Evolutionary conservation across 1,140 invertebrate species (phyloP).

Genomic region (Ganaspis sp.): DNA sequence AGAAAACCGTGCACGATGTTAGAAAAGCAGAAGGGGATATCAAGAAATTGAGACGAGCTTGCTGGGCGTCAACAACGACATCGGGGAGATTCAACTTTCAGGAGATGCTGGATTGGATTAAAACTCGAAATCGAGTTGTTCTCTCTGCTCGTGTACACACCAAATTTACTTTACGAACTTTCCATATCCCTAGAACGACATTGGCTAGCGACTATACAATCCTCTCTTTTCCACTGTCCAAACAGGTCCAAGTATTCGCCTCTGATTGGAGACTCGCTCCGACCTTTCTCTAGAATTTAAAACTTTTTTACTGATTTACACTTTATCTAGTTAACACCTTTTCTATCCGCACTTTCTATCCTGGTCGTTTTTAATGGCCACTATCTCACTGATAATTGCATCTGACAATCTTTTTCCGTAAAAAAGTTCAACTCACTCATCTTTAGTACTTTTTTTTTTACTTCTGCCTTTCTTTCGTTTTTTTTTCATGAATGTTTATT

Average conservation of each 20-base stretch:
- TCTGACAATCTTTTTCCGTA: background rate
- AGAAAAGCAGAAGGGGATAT: slow-evolving; percentile 38
- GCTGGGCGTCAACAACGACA: slow-evolving; percentile 50
- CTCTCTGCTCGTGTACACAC: slow-evolving; percentile 48
- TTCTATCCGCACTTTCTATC: background rate
- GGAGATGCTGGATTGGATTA: slow-evolving; percentile 64
- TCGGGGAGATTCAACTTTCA: slow-evolving; percentile 34
- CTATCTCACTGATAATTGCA: background rate
- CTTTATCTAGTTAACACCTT: slow-evolving; percentile 5
- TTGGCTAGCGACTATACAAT: slow-evolving; percentile 38
- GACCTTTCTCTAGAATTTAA: slow-evolving; percentile 12
- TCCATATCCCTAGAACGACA: slow-evolving; percentile 56
- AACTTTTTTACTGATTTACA: background rate
- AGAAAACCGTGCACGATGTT: background rate
- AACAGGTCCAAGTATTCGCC: slow-evolving; percentile 30
- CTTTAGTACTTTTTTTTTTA: no score
- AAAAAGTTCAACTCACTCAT: no score
- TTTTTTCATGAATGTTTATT: no score
- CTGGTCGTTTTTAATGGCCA: background rate
- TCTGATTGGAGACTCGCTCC: background rate
- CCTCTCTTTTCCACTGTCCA: background rate
- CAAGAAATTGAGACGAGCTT: slow-evolving; percentile 45
- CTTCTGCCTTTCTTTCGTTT: no score
- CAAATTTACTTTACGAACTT: slow-evolving; percentile 72
- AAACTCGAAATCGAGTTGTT: slow-evolving; percentile 72